Conservation (phyloP, 2,888 invertebrate genomes). For the Lissocephala sabroskyi region DNA sequence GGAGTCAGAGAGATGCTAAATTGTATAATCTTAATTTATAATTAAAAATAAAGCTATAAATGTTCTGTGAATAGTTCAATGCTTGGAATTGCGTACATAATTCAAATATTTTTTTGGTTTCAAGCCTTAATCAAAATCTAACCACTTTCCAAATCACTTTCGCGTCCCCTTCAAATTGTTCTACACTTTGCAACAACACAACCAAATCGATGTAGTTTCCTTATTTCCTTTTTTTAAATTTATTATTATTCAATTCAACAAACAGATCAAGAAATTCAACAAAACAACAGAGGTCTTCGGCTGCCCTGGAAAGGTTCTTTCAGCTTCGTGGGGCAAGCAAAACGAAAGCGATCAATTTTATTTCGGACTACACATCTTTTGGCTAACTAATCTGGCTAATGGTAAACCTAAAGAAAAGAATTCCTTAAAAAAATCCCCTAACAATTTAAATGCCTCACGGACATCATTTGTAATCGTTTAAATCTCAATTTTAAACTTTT, state of each 20-base stretch:
- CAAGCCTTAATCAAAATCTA: conserved; percentile 6
- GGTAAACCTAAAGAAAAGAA: conserved; percentile 32
- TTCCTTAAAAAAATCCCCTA: conserved; percentile 20
- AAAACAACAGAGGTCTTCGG: conserved; percentile 37
- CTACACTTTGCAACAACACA: conserved; percentile 66
- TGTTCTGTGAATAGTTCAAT: conserved; percentile 18
- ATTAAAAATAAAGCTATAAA: conserved; percentile 63
- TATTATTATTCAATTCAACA: background rate
- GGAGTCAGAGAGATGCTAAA: conserved; percentile 40
- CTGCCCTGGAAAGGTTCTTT: too few relatives aligned
- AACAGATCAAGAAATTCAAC: conserved; percentile 25
- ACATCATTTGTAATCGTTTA: conserved; percentile 20
- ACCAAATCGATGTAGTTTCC: conserved; percentile 69
- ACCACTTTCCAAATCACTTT: conserved; percentile 7
- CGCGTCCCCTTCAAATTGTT: conserved; percentile 12
- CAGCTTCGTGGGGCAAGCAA: background rate
- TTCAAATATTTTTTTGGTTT: conserved; percentile 29
- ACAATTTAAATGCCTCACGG: conserved; percentile 22
- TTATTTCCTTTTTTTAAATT: conserved; percentile 13
- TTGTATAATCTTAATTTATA: conserved; percentile 51
- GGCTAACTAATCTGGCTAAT: conserved; percentile 41
- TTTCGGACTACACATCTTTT: background rate
- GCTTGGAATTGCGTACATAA: conserved; percentile 30
- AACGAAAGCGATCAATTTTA: background rate
- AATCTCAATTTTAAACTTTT: conserved; percentile 6